Evolutionary conservation across 2,113 vertebrate species (phyloP).

Genomic region (Oxygymnocypris stewartii): DNA sequence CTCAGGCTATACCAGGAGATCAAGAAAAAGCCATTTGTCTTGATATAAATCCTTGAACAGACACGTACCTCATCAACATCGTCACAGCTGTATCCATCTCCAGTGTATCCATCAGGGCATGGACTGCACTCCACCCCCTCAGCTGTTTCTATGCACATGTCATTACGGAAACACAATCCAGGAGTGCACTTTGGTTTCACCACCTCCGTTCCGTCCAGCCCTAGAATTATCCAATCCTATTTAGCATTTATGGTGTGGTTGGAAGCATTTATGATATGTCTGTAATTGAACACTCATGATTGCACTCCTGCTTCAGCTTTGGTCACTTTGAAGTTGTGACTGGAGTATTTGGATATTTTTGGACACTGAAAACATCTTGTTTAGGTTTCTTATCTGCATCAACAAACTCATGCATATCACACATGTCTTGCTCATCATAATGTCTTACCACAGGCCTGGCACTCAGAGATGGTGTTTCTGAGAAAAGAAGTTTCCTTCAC

Average conservation of each 20-base stretch:
- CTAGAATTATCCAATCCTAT: conserved; percentile 56
- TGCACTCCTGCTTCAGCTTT: not conserved
- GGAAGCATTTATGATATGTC: not conserved
- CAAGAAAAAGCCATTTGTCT: not conserved
- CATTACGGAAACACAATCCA: conserved; percentile 87
- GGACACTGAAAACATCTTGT: not conserved
- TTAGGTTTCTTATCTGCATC: not conserved
- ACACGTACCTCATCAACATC: conserved; percentile 90
- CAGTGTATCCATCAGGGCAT: conserved; percentile 91
- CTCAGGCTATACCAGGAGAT: not conserved
- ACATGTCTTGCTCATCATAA: not conserved
- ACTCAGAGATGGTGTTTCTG: conserved; percentile 94
- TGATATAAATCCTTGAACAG: not conserved
- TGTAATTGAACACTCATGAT: not conserved
- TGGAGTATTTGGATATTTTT: not conserved
- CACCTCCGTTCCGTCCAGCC: conserved; percentile 70
- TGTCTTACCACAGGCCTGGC: conserved; percentile 91
- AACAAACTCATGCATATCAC: not conserved
- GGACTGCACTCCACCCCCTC: conserved; percentile 89
- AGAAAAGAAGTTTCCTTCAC: conserved; percentile 97
- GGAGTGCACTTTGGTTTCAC: conserved; percentile 80
- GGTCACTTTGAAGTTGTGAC: not conserved
- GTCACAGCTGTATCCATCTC: conserved; percentile 91
- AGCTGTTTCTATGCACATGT: conserved; percentile 82
- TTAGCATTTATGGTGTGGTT: not conserved